Percentiles rank a stretch among this genome's conserved stretches.
Conservation (phyloP, 2,113 vertebrate genomes). For the Shinisaurus crocodilurus region DNA sequence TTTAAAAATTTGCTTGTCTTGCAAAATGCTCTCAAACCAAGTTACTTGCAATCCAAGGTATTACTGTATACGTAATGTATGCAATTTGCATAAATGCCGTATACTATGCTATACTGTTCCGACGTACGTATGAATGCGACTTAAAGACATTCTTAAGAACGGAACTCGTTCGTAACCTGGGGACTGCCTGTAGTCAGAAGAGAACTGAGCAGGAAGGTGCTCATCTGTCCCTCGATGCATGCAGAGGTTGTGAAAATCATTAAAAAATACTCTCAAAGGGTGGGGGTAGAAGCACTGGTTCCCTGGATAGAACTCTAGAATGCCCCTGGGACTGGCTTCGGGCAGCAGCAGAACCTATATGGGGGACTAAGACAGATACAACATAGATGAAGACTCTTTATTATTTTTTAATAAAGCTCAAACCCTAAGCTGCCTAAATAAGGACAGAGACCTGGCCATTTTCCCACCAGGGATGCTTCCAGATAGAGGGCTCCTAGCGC, state of each 20-base stretch:
- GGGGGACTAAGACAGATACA: neutral
- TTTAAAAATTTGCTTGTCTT: too few species aligned
- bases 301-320: neutral
- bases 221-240: neutral
- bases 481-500: too few species aligned
- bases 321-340: neutral
- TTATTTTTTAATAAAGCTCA: neutral
- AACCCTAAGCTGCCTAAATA: neutral
- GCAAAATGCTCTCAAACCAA: too few species aligned
- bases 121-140: too few species aligned
- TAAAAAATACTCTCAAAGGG: neutral
- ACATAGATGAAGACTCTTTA: neutral
- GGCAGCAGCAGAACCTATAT: neutral
- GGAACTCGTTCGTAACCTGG: too few species aligned
- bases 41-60: too few species aligned
- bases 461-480: too few species aligned
- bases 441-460: neutral
- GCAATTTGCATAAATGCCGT: too few species aligned
- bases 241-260: neutral
- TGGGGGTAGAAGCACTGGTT: neutral
- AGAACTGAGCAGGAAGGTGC: neutral
- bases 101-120: too few species aligned
- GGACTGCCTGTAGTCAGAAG: neutral
- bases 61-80: too few species aligned
- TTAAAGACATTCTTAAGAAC: too few species aligned